phyloP scores from a whole-genome alignment of 92 coral and sea anemone genomes.

The Diadumene lineata region DNA sequence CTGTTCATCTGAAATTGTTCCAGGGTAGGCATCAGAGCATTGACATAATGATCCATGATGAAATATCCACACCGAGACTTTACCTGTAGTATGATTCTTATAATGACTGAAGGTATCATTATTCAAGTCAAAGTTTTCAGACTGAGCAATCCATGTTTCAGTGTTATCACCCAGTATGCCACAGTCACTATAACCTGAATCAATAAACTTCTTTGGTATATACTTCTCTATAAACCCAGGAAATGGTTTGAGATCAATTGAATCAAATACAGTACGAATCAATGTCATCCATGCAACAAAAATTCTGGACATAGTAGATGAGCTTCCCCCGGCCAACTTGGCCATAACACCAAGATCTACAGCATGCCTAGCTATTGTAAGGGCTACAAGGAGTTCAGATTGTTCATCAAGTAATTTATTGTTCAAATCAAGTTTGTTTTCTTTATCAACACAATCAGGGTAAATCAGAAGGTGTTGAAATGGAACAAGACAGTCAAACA shows the following conservation, averaged over 20 bases:
- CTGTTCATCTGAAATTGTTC: slow-evolving; percentile 57
- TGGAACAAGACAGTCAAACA: slow-evolving; percentile 52
- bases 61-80: slow-evolving; percentile 48
- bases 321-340: slow-evolving; percentile 42
- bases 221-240: slow-evolving; percentile 43
- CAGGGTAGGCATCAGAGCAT: slow-evolving; percentile 53
- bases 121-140: slow-evolving; percentile 55
- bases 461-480: slow-evolving; percentile 48
- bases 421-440: slow-evolving; percentile 26
- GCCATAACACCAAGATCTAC: slow-evolving; percentile 50
- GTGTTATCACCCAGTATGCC: slow-evolving; percentile 36
- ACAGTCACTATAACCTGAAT: slow-evolving; percentile 39
- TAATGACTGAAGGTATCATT: slow-evolving; percentile 54
- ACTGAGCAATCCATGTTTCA: slow-evolving; percentile 56
- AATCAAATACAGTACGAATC: slow-evolving; percentile 27
- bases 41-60: slow-evolving; percentile 43
- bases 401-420: slow-evolving; percentile 38
- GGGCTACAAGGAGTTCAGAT: slow-evolving; percentile 53
- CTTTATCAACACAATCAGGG: slow-evolving; percentile 40
- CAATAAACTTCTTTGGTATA: slow-evolving; percentile 33
- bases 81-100: slow-evolving; percentile 62
- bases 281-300: slow-evolving; percentile 48
- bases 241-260: slow-evolving; percentile 37
- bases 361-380: slow-evolving; percentile 53
- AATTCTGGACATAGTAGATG: slow-evolving; percentile 52